A percentile compares a stretch with the other conserved stretches of the same genome.
These are phyloP conservation scores for Eptesicus fuscus DNA, from an alignment of 2,113 vertebrate species.

Conservation along the genomic window DNA sequence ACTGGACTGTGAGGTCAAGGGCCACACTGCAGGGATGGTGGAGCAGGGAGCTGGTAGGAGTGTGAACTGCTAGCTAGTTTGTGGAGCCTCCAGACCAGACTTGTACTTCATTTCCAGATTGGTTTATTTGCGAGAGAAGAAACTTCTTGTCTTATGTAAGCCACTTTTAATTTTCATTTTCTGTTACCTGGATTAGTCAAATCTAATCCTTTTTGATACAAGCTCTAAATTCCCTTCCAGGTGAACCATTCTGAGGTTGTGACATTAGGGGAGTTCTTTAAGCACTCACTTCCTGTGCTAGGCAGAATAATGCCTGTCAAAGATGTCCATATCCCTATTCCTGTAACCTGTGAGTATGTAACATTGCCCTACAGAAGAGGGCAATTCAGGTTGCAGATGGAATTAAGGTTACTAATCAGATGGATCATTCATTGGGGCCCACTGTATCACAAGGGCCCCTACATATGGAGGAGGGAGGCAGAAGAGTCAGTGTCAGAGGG, in stretches of 20 bases:
- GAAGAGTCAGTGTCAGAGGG: background rate
- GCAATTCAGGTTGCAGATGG: background rate
- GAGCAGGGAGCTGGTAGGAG: background rate
- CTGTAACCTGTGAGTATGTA: background rate
- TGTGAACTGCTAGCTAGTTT: background rate
- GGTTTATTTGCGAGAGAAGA: background rate
- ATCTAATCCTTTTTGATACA: background rate
- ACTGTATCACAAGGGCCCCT: background rate
- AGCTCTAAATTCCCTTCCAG: background rate
- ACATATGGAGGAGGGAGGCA: background rate
- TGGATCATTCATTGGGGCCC: background rate
- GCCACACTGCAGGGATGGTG: no score
- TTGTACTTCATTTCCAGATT: background rate
- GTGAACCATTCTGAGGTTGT: background rate
- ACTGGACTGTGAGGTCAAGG: background rate
- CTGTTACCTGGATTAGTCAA: background rate
- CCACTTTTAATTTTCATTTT: background rate
- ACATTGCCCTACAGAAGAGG: rapidly evolving
- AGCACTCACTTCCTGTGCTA: background rate
- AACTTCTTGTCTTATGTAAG: background rate
- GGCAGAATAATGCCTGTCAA: background rate
- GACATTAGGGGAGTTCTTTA: background rate
- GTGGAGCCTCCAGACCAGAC: background rate
- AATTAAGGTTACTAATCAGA: background rate
- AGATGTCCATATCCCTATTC: background rate